phyloP scores from a whole-genome alignment of 2,888 invertebrate species.

The Ethmia dodecea region DNA sequence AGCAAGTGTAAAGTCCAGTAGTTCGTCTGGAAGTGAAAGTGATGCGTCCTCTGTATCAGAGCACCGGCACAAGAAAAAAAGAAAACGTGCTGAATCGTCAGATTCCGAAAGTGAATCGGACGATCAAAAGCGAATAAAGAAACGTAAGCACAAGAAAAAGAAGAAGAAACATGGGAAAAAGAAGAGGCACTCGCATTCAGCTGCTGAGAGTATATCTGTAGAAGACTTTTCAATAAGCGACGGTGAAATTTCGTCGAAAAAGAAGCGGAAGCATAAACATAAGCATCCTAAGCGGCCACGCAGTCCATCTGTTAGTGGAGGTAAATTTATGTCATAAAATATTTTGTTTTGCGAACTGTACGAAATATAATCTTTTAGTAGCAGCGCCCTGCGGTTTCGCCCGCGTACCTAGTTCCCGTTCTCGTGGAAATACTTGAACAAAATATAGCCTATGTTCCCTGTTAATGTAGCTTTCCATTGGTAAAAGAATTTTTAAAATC shows the following conservation, averaged over 20 bases:
- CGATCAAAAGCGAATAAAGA: conserved; percentile 57
- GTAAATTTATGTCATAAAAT: too few species aligned
- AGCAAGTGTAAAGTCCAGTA: conserved; percentile 50
- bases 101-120: conserved; percentile 63
- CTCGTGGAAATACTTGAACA: too few species aligned
- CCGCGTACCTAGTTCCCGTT: too few species aligned
- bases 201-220: conserved; percentile 39
- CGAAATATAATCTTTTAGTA: too few species aligned
- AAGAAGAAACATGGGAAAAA: conserved; percentile 71
- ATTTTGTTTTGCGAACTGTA: too few species aligned
- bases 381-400: too few species aligned
- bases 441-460: too few species aligned
- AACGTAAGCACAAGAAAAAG: conserved; percentile 73
- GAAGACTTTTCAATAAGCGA: conserved; percentile 55
- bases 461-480: too few species aligned
- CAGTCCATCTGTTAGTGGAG: conserved; percentile 46
- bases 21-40: conserved; percentile 62
- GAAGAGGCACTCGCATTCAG: conserved; percentile 55
- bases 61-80: conserved; percentile 65
- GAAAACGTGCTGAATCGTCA: conserved; percentile 60
- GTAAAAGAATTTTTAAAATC: too few species aligned
- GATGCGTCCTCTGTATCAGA: conserved; percentile 57
- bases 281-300: conserved; percentile 52
- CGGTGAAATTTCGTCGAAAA: conserved; percentile 59
- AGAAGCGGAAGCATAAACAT: conserved; percentile 65